Conservation (phyloP, 2,797 vertebrate genomes). For the Meda fulgida region DNA sequence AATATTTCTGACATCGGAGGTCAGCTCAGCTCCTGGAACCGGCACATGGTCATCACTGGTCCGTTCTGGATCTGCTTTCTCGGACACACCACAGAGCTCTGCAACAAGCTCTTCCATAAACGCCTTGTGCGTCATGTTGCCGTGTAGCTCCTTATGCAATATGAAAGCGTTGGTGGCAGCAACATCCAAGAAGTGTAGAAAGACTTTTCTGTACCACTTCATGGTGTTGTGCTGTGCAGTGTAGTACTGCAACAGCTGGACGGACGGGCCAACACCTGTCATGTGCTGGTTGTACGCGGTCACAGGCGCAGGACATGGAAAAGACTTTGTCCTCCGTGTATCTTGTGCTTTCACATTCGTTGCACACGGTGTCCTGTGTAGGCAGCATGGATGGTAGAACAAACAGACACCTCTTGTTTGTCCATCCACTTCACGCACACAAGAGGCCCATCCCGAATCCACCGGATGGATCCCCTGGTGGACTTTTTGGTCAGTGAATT, state of each 20-base stretch:
- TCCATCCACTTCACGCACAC: too few relatives aligned
- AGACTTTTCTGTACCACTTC: conserved; percentile 51
- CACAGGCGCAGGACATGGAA: conserved; percentile 47
- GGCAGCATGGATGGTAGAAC: too few relatives aligned
- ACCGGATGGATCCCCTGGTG: conserved; percentile 48
- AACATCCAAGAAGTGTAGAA: conserved; percentile 45
- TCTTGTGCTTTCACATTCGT: not conserved
- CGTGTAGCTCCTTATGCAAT: too few relatives aligned
- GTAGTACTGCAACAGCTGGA: conserved; percentile 26
- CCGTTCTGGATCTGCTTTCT: not conserved
- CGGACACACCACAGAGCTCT: too few relatives aligned
- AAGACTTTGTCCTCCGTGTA: not conserved
- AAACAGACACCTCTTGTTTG: too few relatives aligned
- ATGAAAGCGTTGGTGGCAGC: too few relatives aligned
- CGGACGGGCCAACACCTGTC: conserved; percentile 22
- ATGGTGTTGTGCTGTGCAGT: conserved; percentile 36
- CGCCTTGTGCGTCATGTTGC: too few relatives aligned
- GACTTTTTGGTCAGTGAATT: not conserved
- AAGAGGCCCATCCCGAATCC: conserved; percentile 41
- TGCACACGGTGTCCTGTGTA: not conserved
- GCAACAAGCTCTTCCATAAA: too few relatives aligned
- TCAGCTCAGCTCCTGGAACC: conserved; percentile 1
- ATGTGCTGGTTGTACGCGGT: conserved; percentile 43
- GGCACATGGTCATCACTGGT: conserved; percentile 20
- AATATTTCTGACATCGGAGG: not conserved